Percentiles rank a stretch among this genome's conserved stretches.
Evolutionary conservation across 2,888 invertebrate genomes (phyloP).

Genomic region (Diachrysia chrysitis): DNA sequence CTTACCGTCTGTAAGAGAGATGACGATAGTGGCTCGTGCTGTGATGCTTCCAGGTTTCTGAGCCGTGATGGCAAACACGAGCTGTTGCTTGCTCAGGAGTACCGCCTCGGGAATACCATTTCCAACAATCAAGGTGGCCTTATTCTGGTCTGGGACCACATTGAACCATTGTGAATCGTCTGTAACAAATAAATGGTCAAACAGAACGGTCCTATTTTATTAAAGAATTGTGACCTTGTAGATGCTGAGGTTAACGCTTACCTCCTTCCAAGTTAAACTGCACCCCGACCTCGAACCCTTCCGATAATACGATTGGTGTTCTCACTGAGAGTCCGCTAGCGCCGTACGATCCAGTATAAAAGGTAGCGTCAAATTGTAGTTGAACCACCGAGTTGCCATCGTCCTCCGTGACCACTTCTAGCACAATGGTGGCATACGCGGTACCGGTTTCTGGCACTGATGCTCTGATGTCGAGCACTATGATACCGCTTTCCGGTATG

Average conservation of each 20-base stretch:
- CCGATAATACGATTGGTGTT: constrained; percentile 27
- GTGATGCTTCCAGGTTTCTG: constrained; percentile 36
- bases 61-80: constrained; percentile 59
- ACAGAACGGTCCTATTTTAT: neutral
- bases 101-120: constrained; percentile 56
- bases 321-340: constrained; percentile 32
- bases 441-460: constrained; percentile 42
- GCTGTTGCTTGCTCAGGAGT: constrained; percentile 57
- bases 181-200: constrained; percentile 38
- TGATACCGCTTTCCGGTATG: constrained; percentile 48
- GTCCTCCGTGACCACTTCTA: constrained; percentile 44
- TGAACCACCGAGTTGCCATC: neutral
- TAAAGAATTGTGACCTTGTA: neutral
- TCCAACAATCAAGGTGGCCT: constrained; percentile 31
- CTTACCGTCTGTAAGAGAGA: constrained; percentile 42
- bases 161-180: constrained; percentile 63
- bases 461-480: constrained; percentile 56
- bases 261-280: constrained; percentile 64
- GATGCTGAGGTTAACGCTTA: constrained; percentile 32
- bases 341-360: constrained; percentile 44
- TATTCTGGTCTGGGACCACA: constrained; percentile 35
- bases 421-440: constrained; percentile 57
- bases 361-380: constrained; percentile 36
- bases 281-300: constrained; percentile 59
- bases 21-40: constrained; percentile 56